phyloP scores from a whole-genome alignment of 2,888 invertebrate genomes.

The Tetramorium bicarinatum region DNA sequence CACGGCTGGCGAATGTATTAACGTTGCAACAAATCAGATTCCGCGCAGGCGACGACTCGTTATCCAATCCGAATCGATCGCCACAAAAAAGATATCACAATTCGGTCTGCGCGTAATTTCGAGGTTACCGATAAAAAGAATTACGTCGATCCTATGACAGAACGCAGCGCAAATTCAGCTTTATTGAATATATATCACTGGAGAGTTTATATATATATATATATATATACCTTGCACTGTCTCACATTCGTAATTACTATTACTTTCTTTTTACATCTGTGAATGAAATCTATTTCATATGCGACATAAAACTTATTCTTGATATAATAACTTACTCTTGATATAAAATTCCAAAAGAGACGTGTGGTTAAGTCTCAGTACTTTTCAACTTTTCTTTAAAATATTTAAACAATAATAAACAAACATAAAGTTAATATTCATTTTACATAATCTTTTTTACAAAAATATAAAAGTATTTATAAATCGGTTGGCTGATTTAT shows the following conservation, averaged over 20 bases:
- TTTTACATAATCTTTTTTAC: neutral
- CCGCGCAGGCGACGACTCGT: slow-evolving; percentile 54
- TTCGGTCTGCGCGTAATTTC: slow-evolving; percentile 38
- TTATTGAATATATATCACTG: slow-evolving; percentile 7
- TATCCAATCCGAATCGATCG: slow-evolving; percentile 45
- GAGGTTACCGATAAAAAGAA: slow-evolving; percentile 46
- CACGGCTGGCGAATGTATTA: slow-evolving; percentile 51
- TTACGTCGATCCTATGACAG: slow-evolving; percentile 11
- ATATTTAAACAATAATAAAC: neutral
- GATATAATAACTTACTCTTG: neutral
- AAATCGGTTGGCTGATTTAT: neutral
- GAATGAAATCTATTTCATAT: neutral
- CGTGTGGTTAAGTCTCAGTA: neutral
- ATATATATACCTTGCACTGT: neutral
- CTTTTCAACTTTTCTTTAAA: neutral
- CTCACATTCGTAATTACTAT: neutral
- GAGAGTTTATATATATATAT: neutral
- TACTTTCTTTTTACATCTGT: neutral
- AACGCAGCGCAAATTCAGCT: neutral
- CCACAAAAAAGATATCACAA: slow-evolving; percentile 40
- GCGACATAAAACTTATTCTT: neutral
- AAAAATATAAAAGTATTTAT: neutral
- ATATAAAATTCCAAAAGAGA: neutral
- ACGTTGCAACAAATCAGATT: slow-evolving; percentile 56
- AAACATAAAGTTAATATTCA: neutral